Evolutionary conservation across 2,888 invertebrate species (phyloP), one percentile per base, ranked within the genome.

Genomic region (Lottia gigantea): DNA sequence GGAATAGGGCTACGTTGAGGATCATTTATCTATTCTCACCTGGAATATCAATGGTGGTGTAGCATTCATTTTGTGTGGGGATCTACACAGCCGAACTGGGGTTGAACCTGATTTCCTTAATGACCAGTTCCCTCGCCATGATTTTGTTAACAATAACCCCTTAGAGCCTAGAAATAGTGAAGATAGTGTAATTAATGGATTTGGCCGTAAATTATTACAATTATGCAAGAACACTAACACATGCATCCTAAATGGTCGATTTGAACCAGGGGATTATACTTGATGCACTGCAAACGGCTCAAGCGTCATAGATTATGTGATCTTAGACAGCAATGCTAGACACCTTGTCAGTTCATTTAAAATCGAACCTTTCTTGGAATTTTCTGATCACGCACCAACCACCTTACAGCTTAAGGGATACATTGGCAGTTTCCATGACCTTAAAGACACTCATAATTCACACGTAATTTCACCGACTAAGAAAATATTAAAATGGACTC

Each of bases 241-340:
- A n/a, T 49, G 49, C n/a, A 49, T 49, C 49, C 49, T 49, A 49
- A 49, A 49, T 49, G 49, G 49, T n/a, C 49, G 49, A 15, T 49
- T 49, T n/a, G 49, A 49, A 49, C 49, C 49, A 15, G 49, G 49
- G 4, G n/a, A 49, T 49, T n/a, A n/a, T 49, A 49, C 49, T 49
- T 49, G 49, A 4, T 49, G 49, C n/a, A 49, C 49, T n/a, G 14
- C 49, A n/a, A 49, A 49, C n/a, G 49, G 49, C n/a, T 49, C 49
- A n/a, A 49, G 49, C n/a, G 49, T 49, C 49, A 49, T 49, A 49
- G 49, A 49, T 49, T 49, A 49, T 49, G 16, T 49, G 49, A 15
- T 49, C 16, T n/a, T 49, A n/a, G n/a, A 49, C n/a, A n/a, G 49
- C 16, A 49, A 31, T 31, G 49, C 15, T 49, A 49, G 49, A 31